Evolutionary conservation across 1,140 invertebrate species (phyloP), one percentile per base, ranked within the genome.

Genomic region (Zophobas atratus): DNA sequence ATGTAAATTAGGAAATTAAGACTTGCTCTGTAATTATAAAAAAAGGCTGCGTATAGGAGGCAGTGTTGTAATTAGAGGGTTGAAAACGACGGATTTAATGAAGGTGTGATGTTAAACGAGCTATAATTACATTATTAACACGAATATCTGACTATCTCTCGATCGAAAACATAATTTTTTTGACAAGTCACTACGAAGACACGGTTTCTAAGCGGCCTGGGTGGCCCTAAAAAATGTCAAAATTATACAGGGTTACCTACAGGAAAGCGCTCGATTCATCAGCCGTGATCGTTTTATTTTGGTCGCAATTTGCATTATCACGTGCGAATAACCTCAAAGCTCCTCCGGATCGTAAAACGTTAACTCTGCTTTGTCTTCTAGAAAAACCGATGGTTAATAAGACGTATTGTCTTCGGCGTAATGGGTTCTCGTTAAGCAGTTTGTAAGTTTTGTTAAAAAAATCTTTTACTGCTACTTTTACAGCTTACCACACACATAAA

Each of bases 101-200:
- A 67, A 67, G 60, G 60, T 67, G 60, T 67, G 60, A 46, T 67
- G 60, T 67, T 67, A 43, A 67, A 67, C 39, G 60, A 67, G 60
- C 60, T 39, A 67, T 67, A 67, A 67, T 67, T 67, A 67, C 60
- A 67, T 67, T 67, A 67, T 67, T 67, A 67, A 67, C 60, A 67
- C 60, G 39, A 67, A 67, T 67, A 67, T 43, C 60, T 67, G 39
- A 43, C 60, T 67, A 67, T 67, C 60, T 67, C n/a, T 67, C 38
- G 60, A 67, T 67, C 60, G 60, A 67, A 67, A 67, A 67, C 60
- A 67, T 67, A 67, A 67, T 67, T 67, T 67, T 67, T 67, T 43
- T 43, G 60, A 67, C 60, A 67, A 36, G 33, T 41, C 38, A 43
- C 38, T 67, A 38, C 38, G n/a, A 67, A 8, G 60, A 67, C 39